Base-by-base conservation (phyloP, 2,113 vertebrate genomes). In the Hemibagrus wyckioides region DNA sequence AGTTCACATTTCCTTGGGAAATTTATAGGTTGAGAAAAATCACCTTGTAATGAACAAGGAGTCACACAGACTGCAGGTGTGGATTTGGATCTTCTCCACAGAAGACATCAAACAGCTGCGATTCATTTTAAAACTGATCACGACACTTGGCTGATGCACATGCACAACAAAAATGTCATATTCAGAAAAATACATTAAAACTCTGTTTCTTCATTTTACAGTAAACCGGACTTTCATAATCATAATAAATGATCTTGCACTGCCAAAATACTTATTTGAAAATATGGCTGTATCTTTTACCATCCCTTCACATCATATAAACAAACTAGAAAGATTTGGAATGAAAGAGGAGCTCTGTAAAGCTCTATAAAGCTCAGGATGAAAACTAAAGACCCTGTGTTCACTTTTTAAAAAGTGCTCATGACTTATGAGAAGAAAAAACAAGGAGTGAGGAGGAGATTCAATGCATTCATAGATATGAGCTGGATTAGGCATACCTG, bases 1-100 rank as follows among this genome's bases (percentile, higher is more conserved):
- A 90, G 61, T 61, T 89, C 54, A 90, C 86, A 91, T 92, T 93
- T 93, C 92, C 91, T 89, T 92, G 85, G 91, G 92, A 93, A 93
- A 93, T 88, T 87, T 44, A 67, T 87, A 82, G 39, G 67, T 71
- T 73, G 39, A 83, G 54, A 48, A 52, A 83, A 75, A 77, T 79
- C 48, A 67, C 81, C 86, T 87, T 79, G 81, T 69, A 67, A 52
- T 23, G 30, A 19, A 84, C 83, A 88, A 85, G 73, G 79, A 65
- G 30, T 84, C 41, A 56, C 8, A 54, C 81, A 84, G 21, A 81
- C 54, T 61, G 65, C 67, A 50, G 57, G 56, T 57, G 48, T 30
- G 36, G n/a, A 80, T 41, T n/a, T 65, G 48, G 57, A 86, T 52
- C 57, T 28, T 33, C 59, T 80, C n/a, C 41, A 44, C 17, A 10